These are phyloP conservation scores for Clamator glandarius DNA, from an alignment of 2,797 vertebrate species.

Conservation along the genomic window DNA sequence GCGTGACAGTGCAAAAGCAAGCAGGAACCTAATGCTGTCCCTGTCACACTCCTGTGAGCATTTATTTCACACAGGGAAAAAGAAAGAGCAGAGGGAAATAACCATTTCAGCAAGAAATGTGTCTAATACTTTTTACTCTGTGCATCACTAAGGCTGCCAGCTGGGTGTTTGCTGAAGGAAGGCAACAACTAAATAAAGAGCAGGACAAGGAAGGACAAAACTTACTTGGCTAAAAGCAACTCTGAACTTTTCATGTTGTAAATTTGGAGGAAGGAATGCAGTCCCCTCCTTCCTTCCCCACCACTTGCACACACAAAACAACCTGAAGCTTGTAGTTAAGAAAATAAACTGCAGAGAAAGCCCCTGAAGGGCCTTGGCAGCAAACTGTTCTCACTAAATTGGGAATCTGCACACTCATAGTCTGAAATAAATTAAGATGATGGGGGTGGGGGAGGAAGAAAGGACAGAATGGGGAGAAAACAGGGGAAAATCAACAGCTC, in stretches of 20 bases:
- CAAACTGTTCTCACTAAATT: slow-evolving; percentile 75
- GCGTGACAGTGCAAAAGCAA: background rate
- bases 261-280: slow-evolving; percentile 55
- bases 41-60: background rate
- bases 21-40: background rate
- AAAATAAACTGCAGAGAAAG: slow-evolving; percentile 81
- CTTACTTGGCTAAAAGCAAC: slow-evolving; percentile 31
- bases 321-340: slow-evolving; percentile 79
- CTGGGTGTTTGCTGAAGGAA: slow-evolving; percentile 33
- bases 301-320: slow-evolving; percentile 42
- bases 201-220: slow-evolving; percentile 38
- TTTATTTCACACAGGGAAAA: background rate
- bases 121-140: background rate
- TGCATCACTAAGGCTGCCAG: background rate
- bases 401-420: slow-evolving; percentile 74
- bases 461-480: slow-evolving; percentile 30
- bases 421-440: slow-evolving; percentile 82
- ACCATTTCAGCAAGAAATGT: background rate
- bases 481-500: slow-evolving; percentile 77
- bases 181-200: slow-evolving; percentile 2
- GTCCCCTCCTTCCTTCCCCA: slow-evolving; percentile 48
- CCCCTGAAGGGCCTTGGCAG: slow-evolving; percentile 78
- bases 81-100: background rate
- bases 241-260: slow-evolving; percentile 50
- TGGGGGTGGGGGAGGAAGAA: slow-evolving; percentile 48